Evolutionary conservation across 2,888 invertebrate genomes (phyloP).

Genomic region (Caenorhabditis panamensis): DNA sequence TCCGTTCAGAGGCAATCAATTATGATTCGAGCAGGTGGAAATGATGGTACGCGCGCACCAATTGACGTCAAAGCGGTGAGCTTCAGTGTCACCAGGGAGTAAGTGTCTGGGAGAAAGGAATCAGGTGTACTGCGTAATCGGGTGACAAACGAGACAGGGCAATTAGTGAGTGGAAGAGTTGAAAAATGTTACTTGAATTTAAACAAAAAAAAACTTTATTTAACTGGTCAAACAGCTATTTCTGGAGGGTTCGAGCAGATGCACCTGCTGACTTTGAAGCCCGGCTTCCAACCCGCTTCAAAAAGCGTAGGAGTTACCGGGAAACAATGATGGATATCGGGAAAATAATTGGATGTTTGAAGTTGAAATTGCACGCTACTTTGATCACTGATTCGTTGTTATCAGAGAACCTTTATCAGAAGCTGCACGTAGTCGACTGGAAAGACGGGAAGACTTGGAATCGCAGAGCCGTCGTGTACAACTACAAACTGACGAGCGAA

Average conservation of each 20-base stretch:
- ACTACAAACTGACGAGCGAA: slow-evolving; percentile 7
- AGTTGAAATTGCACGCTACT: not conserved
- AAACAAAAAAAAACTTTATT: not conserved
- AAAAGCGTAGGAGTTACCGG: not conserved
- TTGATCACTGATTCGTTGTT: slow-evolving; percentile 3
- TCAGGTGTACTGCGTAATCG: not conserved
- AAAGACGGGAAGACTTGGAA: not conserved
- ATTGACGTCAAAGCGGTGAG: slow-evolving; percentile 28
- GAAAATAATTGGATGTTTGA: not conserved
- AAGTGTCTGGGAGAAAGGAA: too few relatives aligned
- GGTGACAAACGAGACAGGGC: not conserved
- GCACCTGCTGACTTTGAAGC: slow-evolving; percentile 2
- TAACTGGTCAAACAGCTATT: slow-evolving; percentile 8
- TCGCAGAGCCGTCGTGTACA: not conserved
- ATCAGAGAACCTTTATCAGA: not conserved
- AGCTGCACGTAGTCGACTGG: slow-evolving; percentile 8
- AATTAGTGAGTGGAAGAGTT: not conserved
- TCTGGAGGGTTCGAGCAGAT: not conserved
- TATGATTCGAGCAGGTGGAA: slow-evolving; percentile 17
- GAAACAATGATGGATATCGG: not conserved
- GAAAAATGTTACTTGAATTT: not conserved
- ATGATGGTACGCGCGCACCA: slow-evolving; percentile 39
- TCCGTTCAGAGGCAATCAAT: slow-evolving; percentile 1
- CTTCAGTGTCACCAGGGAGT: too few relatives aligned
- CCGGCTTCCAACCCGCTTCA: not conserved